Conservation (phyloP, 2,888 invertebrate species). For the Brachylomia viminalis region DNA sequence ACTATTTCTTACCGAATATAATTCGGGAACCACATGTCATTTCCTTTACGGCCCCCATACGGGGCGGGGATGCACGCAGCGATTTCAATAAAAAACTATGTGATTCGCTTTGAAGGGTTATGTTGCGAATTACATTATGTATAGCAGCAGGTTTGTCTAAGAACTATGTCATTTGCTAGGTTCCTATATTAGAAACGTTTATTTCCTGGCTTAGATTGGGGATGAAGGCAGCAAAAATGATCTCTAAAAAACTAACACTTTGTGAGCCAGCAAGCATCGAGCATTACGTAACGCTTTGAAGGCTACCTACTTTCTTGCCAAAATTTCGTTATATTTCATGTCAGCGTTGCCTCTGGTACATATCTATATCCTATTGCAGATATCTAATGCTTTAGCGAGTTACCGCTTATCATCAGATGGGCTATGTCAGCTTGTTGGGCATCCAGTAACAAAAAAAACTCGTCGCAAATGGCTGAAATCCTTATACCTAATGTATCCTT, state of each 20-base stretch:
- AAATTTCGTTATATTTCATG: background rate
- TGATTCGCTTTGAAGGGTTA: conserved; percentile 75
- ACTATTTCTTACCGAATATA: conserved; percentile 71
- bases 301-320: background rate
- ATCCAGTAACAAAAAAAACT: conserved; percentile 6
- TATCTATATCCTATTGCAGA: background rate
- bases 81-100: conserved; percentile 74
- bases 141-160: background rate
- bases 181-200: too few relatives aligned
- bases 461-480: background rate
- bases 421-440: background rate
- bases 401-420: background rate
- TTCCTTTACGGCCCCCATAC: conserved; percentile 86
- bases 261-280: background rate
- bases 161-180: background rate
- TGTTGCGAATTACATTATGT: conserved; percentile 66
- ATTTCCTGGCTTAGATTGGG: background rate
- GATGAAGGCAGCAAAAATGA: background rate
- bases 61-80: conserved; percentile 71
- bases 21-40: conserved; percentile 90
- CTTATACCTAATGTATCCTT: conserved; percentile 18
- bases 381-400: background rate
- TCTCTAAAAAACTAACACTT: background rate
- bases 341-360: background rate
- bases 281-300: background rate